These are phyloP conservation scores for Reticulitermes lucifugus DNA, from an alignment of 2,888 invertebrate species.

Conservation along the genomic window DNA sequence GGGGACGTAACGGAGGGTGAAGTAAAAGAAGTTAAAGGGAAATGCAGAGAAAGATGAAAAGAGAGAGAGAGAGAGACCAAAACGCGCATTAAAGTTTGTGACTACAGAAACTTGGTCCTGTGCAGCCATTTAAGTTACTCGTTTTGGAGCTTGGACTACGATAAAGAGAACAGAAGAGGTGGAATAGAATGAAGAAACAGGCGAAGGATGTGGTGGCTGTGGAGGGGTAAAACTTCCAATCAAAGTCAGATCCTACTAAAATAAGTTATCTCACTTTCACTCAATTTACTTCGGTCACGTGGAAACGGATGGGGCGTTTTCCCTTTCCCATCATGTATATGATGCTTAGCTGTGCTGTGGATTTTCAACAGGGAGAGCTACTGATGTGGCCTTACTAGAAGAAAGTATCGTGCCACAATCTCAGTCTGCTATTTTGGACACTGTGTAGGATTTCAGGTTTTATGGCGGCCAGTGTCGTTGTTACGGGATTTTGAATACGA, in stretches of 20 bases:
- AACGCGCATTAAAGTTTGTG: slow-evolving; percentile 4
- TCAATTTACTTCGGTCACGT: slow-evolving; percentile 7
- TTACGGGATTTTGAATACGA: no score
- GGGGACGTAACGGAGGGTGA: not conserved
- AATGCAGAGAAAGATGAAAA: not conserved
- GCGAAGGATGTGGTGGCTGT: not conserved
- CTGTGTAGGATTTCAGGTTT: no score
- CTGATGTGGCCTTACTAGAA: no score
- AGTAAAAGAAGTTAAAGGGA: not conserved
- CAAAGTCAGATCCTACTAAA: slow-evolving; percentile 19
- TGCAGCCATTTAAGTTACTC: not conserved
- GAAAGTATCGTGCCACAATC: no score
- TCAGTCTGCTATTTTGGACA: no score
- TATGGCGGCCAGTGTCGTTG: no score
- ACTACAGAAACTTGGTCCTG: not conserved
- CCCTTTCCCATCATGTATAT: no score
- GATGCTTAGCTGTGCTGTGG: no score
- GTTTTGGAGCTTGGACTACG: not conserved
- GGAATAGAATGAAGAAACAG: not conserved
- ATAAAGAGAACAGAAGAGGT: not conserved
- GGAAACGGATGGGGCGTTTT: no score
- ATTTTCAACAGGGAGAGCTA: no score
- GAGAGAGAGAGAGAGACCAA: not conserved
- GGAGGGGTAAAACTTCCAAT: slow-evolving; percentile 26
- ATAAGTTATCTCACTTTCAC: not conserved